Percentiles rank a stretch among this genome's conserved stretches.
phyloP scores from a whole-genome alignment of 2,113 vertebrate species.

The Verasper variegatus region DNA sequence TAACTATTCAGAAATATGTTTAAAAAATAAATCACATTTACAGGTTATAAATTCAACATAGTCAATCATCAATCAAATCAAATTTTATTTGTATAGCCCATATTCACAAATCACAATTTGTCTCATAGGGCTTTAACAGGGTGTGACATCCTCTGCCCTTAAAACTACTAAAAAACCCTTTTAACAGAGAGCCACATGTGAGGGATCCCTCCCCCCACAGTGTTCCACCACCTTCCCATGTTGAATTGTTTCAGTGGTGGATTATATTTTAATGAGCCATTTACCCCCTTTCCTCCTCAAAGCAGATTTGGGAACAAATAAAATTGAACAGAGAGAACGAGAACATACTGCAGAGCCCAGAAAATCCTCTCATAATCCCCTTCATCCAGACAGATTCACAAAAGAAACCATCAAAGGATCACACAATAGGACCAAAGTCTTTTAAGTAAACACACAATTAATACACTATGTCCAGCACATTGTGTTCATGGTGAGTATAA shows the following conservation, averaged over 20 bases:
- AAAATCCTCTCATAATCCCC: slow-evolving; percentile 51
- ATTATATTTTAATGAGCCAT: slow-evolving; percentile 38
- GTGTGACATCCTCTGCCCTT: no score
- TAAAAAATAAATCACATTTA: not conserved
- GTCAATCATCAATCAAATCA: no score
- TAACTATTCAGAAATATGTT: not conserved
- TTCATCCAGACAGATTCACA: slow-evolving; percentile 21
- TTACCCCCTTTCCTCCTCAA: slow-evolving; percentile 6
- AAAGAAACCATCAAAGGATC: slow-evolving; percentile 21
- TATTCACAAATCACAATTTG: no score
- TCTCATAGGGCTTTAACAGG: no score
- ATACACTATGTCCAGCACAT: slow-evolving; percentile 4
- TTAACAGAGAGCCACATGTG: no score
- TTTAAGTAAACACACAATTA: slow-evolving; percentile 18
- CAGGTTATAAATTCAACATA: not conserved
- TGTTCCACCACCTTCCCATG: not conserved
- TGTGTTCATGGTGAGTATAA: not conserved
- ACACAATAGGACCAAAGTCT: slow-evolving; percentile 32
- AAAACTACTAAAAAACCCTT: no score
- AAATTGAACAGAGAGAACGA: slow-evolving; percentile 21
- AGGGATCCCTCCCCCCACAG: no score
- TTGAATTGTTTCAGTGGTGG: slow-evolving; percentile 7
- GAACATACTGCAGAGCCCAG: slow-evolving; percentile 27
- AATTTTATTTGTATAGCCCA: no score
- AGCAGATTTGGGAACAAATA: slow-evolving; percentile 58